These are phyloP conservation scores for Myotis pilosus DNA, from an alignment of 2,797 vertebrate species.

Conservation along the genomic window DNA sequence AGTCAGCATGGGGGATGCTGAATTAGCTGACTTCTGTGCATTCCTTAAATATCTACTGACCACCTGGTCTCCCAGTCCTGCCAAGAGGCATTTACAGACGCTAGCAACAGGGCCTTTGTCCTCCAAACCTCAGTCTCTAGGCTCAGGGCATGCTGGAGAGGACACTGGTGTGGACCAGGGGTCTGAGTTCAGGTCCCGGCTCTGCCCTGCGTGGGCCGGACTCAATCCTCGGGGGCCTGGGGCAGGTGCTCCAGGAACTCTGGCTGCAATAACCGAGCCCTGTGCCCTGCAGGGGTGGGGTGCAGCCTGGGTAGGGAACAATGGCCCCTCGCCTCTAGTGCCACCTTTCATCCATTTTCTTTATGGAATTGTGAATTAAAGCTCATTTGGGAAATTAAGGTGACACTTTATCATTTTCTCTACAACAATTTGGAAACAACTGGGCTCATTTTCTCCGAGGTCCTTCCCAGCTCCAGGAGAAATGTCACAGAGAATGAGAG, in stretches of 20 bases:
- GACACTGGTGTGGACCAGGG: not conserved
- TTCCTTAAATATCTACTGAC: not conserved
- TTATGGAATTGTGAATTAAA: constrained; percentile 43
- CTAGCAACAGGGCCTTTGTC: not conserved
- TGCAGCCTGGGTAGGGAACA: not conserved
- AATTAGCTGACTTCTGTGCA: not conserved
- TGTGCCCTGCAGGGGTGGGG: not conserved
- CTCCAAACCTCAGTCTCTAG: not conserved
- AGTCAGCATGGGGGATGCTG: not conserved
- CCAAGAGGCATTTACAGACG: not conserved
- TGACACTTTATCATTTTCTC: not conserved
- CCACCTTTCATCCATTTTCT: not conserved
- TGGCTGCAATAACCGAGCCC: fast-evolving
- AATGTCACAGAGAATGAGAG: not conserved
- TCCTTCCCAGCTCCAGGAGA: not conserved
- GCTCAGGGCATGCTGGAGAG: not conserved
- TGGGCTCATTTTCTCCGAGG: constrained; percentile 42
- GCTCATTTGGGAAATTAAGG: not conserved
- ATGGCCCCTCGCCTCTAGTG: not conserved
- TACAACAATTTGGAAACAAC: constrained; percentile 44
- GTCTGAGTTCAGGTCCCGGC: not conserved
- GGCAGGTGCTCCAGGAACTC: too few relatives aligned
- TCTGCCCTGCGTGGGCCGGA: not conserved
- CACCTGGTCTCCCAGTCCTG: not conserved
- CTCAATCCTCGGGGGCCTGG: too few relatives aligned